Evolutionary conservation across 2,888 invertebrate genomes (phyloP).

Genomic region (Idaea dimidiata): DNA sequence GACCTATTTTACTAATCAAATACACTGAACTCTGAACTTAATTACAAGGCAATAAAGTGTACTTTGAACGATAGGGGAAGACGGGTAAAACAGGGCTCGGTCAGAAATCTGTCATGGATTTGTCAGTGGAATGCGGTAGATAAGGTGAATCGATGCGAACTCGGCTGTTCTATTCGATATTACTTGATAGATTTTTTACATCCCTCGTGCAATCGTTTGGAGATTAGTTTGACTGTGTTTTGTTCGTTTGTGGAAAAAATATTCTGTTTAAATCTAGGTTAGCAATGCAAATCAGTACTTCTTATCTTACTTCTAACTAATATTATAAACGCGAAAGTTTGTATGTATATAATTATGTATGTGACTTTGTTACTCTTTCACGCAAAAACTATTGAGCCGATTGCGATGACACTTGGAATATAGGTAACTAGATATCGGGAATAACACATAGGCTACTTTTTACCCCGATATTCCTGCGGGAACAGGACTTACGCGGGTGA

Average conservation of each 20-base stretch:
- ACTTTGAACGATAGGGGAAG: slow-evolving; percentile 14
- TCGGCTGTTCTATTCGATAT: slow-evolving; percentile 18
- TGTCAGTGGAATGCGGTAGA: slow-evolving; percentile 40
- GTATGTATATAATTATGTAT: too few relatives aligned
- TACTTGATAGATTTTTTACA: slow-evolving; percentile 6
- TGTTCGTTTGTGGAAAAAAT: neutral
- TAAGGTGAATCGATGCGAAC: slow-evolving; percentile 38
- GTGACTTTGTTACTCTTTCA: too few relatives aligned
- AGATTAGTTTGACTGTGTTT: neutral
- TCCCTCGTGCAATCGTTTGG: slow-evolving; percentile 7
- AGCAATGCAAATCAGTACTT: too few relatives aligned
- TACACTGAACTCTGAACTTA: slow-evolving; percentile 22
- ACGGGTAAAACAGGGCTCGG: slow-evolving; percentile 31
- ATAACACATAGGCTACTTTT: too few relatives aligned
- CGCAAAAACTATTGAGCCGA: too few relatives aligned
- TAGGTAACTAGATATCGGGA: too few relatives aligned
- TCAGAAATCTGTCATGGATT: slow-evolving; percentile 47
- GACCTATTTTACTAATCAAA: slow-evolving; percentile 23
- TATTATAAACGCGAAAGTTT: too few relatives aligned
- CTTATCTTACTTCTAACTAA: too few relatives aligned
- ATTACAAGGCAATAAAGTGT: slow-evolving; percentile 12
- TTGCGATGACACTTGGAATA: too few relatives aligned
- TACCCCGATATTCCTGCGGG: too few relatives aligned
- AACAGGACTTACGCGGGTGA: too few relatives aligned
- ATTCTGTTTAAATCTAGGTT: neutral